Conservation (phyloP, 1,140 invertebrate genomes). For the Archegozetes longisetosus region DNA sequence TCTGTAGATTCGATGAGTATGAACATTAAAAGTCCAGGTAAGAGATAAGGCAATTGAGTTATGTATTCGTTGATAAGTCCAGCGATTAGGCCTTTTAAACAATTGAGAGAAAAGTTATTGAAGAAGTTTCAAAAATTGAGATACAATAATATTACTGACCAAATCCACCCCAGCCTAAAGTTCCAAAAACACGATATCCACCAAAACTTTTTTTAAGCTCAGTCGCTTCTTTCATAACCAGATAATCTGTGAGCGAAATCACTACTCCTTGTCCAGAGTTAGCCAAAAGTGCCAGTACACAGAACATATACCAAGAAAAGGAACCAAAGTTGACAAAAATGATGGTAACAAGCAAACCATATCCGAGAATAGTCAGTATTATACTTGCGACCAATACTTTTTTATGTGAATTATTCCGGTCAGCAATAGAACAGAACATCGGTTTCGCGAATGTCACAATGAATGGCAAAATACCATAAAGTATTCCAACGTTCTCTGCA, state of each 20-base stretch:
- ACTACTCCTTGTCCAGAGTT: conserved; percentile 14
- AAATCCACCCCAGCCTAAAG: conserved; percentile 22
- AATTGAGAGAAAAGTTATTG: background rate
- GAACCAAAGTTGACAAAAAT: background rate
- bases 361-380: conserved; percentile 16
- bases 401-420: conserved; percentile 26
- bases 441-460: conserved; percentile 26
- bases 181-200: conserved; percentile 53
- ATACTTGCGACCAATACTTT: conserved; percentile 20
- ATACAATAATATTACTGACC: conserved; percentile 7
- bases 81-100: background rate
- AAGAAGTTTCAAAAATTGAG: background rate
- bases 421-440: conserved; percentile 26
- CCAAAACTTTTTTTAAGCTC: conserved; percentile 39
- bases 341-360: conserved; percentile 8
- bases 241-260: conserved; percentile 14
- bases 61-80: conserved; percentile 11
- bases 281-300: conserved; percentile 10
- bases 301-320: conserved; percentile 5
- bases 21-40: conserved; percentile 15
- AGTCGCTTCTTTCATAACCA: conserved; percentile 11
- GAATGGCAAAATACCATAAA: conserved; percentile 28
- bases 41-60: background rate
- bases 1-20: conserved; percentile 6
- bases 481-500: conserved; percentile 24